Conservation (phyloP, 2,797 vertebrate species). For the Coccyzus lansbergi region DNA sequence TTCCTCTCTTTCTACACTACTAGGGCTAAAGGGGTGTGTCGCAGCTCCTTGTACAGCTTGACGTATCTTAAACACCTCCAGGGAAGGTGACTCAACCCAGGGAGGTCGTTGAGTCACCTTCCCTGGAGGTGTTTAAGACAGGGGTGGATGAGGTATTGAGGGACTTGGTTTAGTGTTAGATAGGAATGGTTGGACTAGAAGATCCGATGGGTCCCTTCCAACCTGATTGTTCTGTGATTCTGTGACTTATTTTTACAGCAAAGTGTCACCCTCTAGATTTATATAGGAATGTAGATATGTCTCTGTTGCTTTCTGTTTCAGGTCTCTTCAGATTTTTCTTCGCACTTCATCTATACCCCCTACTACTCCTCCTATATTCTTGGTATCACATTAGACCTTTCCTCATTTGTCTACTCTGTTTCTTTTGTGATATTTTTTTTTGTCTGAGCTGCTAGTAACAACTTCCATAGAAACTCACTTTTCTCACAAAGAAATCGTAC, state of each 20-base stretch:
- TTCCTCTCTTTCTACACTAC: not conserved
- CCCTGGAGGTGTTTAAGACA: too few relatives aligned
- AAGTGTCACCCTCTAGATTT: not conserved
- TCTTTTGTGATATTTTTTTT: not conserved
- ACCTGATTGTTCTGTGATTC: too few relatives aligned
- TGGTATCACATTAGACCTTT: not conserved
- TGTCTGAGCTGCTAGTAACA: not conserved
- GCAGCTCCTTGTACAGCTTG: not conserved
- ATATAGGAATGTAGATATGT: not conserved
- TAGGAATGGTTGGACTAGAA: too few relatives aligned
- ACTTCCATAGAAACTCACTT: not conserved
- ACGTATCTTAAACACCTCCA: too few relatives aligned
- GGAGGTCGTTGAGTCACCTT: too few relatives aligned
- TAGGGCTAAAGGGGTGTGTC: accelerated
- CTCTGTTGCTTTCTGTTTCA: not conserved
- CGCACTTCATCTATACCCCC: not conserved
- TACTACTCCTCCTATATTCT: not conserved
- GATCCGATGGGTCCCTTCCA: too few relatives aligned
- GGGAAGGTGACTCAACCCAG: too few relatives aligned
- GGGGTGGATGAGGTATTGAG: too few relatives aligned
- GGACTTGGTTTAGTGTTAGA: too few relatives aligned
- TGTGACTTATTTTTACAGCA: not conserved
- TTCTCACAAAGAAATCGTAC: not conserved
- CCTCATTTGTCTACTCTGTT: not conserved
- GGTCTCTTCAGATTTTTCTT: not conserved